A percentile compares a stretch with the other conserved stretches of the same genome.
phyloP scores from a whole-genome alignment of 2,888 invertebrate genomes.

The Minunthozetes semirufus region DNA sequence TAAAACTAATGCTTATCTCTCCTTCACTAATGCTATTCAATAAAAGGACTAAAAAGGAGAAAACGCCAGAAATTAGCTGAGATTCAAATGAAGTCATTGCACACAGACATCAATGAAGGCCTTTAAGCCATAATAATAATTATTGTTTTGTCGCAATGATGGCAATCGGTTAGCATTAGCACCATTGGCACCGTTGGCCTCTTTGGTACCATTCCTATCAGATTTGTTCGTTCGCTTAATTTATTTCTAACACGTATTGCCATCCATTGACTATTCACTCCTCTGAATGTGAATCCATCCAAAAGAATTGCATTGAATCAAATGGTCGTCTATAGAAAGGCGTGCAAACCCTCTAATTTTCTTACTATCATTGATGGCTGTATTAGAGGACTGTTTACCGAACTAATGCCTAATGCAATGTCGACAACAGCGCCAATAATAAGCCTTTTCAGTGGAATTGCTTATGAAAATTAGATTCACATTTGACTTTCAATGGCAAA shows the following conservation, averaged over 20 bases:
- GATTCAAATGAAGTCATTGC: too few species aligned
- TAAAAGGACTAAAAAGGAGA: too few species aligned
- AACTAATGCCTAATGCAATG: constrained; percentile 15
- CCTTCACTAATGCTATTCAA: too few species aligned
- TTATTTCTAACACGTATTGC: constrained; percentile 20
- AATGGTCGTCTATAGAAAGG: constrained; percentile 12
- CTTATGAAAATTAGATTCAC: too few species aligned
- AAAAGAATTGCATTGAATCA: constrained; percentile 28
- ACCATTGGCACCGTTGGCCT: not conserved
- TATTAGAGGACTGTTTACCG: constrained; percentile 3
- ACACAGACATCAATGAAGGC: too few species aligned
- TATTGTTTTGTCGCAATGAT: not conserved
- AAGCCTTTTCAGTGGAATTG: too few species aligned
- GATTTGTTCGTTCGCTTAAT: not conserved
- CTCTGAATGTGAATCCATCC: constrained; percentile 4
- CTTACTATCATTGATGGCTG: not conserved
- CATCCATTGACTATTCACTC: constrained; percentile 5
- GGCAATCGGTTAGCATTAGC: not conserved
- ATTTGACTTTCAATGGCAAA: too few species aligned
- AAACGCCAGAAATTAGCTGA: too few species aligned
- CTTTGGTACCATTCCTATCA: not conserved
- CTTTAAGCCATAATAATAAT: too few species aligned
- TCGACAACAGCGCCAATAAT: not conserved
- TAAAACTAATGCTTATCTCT: too few species aligned
- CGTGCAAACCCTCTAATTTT: not conserved